Evolutionary conservation across 2,113 vertebrate species (phyloP), one percentile per base, ranked within the genome.

Genomic region (Elgaria multicarinata): DNA sequence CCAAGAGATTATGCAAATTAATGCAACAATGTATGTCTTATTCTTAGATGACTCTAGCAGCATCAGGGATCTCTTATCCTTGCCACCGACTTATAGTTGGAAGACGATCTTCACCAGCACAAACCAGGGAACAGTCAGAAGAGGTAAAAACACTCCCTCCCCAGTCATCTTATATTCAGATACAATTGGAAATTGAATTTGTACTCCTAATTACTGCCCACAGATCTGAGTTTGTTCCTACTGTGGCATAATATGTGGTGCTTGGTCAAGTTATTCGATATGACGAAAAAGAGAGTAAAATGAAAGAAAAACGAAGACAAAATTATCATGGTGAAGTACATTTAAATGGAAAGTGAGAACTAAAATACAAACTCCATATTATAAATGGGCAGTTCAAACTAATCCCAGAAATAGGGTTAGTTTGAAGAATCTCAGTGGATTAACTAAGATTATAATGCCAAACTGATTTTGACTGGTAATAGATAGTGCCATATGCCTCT

Each of bases 81-180:
- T 99, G 98, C 96, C 99, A 99, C 96, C 98, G 98, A 91, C 98
- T 99, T 92, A 99, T 97, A 90, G 99, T 99, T 95, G 98, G 98
- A 94, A 98, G 98, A 96, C 98, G 98, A 95, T 97, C 98, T 88
- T 99, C 98, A 86, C 98, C 99, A 71, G 95, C 97, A 78, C 98
- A 98, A 93, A 97, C 98, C 22, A 97, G 97, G 95, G 98, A 99
- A 80, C 98, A 98, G 90, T 98, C 98, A 90, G 99, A 99, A 92
- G 98, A 99, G 98, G 98, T 99, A 92, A 94, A 62, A 46, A 46
- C 55, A 3, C n/a, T 66, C 75, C 10, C 2, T 31, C 42, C 16
- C 6, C 13, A 39, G 83, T 1, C 24, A 66, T 86, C 18, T 71
- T 1, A 31, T 79, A 88, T n/a, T 6, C 33, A n/a, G 31, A 14